These are phyloP conservation scores for Spodoptera litura DNA, from an alignment of 1,140 invertebrate species.

Conservation along the genomic window DNA sequence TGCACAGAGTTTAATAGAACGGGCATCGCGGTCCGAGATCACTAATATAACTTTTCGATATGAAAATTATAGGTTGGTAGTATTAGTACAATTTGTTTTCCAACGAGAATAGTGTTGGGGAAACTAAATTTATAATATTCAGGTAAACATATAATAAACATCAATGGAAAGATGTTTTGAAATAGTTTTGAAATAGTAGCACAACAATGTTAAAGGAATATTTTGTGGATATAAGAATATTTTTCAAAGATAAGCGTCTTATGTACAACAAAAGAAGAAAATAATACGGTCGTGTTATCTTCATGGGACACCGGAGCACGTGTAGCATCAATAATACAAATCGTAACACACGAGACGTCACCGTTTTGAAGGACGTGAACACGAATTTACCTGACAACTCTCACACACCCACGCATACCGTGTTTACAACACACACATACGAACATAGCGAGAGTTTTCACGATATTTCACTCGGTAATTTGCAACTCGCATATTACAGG, in stretches of 20 bases:
- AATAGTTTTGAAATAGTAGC: too few species aligned
- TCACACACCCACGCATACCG: neutral
- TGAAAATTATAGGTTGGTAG: neutral
- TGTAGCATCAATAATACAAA: slow-evolving; percentile 34
- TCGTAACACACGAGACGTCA: slow-evolving; percentile 11
- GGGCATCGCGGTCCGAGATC: slow-evolving; percentile 14
- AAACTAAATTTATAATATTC: too few species aligned
- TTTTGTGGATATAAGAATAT: neutral
- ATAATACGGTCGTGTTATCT: slow-evolving; percentile 5
- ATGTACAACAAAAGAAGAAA: slow-evolving; percentile 2
- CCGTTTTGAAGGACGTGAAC: neutral
- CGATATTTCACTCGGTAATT: slow-evolving; percentile 28
- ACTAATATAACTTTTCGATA: slow-evolving; percentile 22
- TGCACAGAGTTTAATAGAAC: slow-evolving; percentile 1
- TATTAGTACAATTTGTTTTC: too few species aligned
- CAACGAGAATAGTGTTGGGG: too few species aligned
- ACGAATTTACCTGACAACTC: slow-evolving; percentile 25
- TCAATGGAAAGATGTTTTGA: too few species aligned
- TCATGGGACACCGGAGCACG: neutral
- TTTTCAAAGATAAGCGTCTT: neutral
- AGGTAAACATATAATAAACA: too few species aligned
- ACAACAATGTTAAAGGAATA: neutral
- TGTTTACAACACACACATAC: neutral
- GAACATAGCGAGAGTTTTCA: slow-evolving; percentile 14
- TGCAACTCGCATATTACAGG: slow-evolving; percentile 16